Evolutionary conservation across 2,113 vertebrate species (phyloP), one percentile per base, ranked within the genome.

Genomic region (Aphyosemion australe): DNA sequence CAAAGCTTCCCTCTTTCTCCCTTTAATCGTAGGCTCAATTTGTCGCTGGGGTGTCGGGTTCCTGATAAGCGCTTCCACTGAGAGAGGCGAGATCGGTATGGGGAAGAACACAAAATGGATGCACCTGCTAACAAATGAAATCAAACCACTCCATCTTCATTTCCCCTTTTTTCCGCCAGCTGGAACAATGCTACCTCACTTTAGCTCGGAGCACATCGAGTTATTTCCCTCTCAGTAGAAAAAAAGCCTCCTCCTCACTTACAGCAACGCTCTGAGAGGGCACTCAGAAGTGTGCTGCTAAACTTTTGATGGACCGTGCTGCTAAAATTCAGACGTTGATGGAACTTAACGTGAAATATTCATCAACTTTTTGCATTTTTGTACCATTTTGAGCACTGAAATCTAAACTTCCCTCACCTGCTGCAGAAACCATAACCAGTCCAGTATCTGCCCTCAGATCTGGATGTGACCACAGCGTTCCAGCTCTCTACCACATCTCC

Each of bases 51-150:
- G 91, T 91, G 88, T 92, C 89, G 90, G 90, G 90, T 93, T 93
- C 92, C 81, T 85, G 87, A 88, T 89, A 89, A 91, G 90, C 85
- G 80, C 85, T 88, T 83, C 85, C 84, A 89, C 86, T 86, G 80
- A 80, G 71, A 58, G 77, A 74, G 79, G 77, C 69, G 65, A 83
- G 72, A 65, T 82, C 83, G 73, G 80, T 79, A 79, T 81, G 78
- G 77, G 74, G 58, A 75, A 57, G 75, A 72, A 83, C 84, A 80
- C 87, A 91, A 91, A 92, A 93, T 92, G 89, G 90, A 91, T 87
- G 90, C 91, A 93, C 91, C 92, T 93, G 91, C 87, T 91, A 87
- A 89, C 88, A 90, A 92, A 91, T 90, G 84, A 91, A 92, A 91
- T 92, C 87, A 89, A 89, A 84, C 81, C 82, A 82, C 85, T 89